phyloP scores from a whole-genome alignment of 1,140 invertebrate genomes.

The Trinorchestia longiramus region DNA sequence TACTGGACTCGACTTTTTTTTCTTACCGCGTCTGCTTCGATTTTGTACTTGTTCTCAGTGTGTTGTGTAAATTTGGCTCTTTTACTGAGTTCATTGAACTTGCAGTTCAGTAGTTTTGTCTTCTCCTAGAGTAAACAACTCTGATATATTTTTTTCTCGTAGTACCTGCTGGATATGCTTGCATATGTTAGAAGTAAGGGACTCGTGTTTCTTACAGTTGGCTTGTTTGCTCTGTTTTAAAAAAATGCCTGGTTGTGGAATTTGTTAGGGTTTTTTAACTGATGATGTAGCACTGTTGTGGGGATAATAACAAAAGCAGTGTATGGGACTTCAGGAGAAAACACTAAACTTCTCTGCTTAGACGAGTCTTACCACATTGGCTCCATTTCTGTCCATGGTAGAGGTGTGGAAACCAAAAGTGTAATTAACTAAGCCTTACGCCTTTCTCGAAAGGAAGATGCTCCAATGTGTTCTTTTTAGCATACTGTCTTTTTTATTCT shows the following conservation, averaged over 20 bases:
- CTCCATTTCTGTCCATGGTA: not conserved
- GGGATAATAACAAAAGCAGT: too few relatives aligned
- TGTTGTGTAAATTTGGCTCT: not conserved
- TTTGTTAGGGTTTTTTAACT: too few relatives aligned
- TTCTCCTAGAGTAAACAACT: not conserved
- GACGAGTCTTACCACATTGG: not conserved
- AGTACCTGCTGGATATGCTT: not conserved
- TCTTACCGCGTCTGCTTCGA: not conserved
- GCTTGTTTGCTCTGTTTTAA: not conserved
- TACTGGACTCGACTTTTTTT: too few relatives aligned
- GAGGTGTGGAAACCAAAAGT: not conserved
- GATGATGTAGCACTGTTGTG: too few relatives aligned
- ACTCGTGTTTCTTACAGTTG: not conserved
- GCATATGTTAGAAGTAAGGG: not conserved
- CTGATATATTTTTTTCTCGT: not conserved
- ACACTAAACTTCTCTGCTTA: not conserved
- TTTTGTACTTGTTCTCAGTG: not conserved
- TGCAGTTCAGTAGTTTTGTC: not conserved
- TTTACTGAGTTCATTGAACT: not conserved
- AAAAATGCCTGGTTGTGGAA: not conserved
- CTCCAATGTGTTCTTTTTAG: not conserved
- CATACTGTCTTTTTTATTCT: not conserved
- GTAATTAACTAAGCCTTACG: not conserved
- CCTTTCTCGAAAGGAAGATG: not conserved
- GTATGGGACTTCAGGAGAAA: too few relatives aligned